A percentile compares a stretch with the other conserved stretches of the same genome.
phyloP scores from a whole-genome alignment of 2,113 vertebrate genomes.

The Mustela lutreola region DNA sequence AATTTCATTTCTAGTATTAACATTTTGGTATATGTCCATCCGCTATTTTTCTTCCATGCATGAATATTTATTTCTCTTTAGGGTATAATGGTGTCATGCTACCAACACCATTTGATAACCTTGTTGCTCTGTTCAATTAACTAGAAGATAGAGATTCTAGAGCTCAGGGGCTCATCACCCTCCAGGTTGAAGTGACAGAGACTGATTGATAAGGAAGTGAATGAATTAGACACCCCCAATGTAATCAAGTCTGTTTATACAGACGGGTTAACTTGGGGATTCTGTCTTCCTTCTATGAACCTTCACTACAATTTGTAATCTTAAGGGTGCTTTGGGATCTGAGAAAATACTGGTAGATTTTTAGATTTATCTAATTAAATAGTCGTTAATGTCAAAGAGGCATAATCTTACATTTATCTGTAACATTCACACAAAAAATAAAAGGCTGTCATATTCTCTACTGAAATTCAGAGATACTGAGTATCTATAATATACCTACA shows the following conservation, averaged over 20 bases:
- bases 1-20: slow-evolving; percentile 35
- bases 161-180: slow-evolving; percentile 16
- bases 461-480: slow-evolving; percentile 34
- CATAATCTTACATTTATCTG: slow-evolving; percentile 6
- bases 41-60: neutral
- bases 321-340: slow-evolving; percentile 60
- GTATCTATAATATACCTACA: slow-evolving; percentile 4
- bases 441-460: neutral
- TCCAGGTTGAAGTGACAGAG: slow-evolving; percentile 62
- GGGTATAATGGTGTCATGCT: neutral
- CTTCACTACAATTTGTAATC: slow-evolving; percentile 57
- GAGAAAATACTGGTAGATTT: slow-evolving; percentile 34
- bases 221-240: slow-evolving; percentile 48
- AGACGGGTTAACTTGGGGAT: slow-evolving; percentile 47
- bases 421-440: neutral
- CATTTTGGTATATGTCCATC: neutral
- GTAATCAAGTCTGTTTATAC: slow-evolving; percentile 35
- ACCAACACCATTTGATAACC: slow-evolving; percentile 1
- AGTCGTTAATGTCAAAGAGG: slow-evolving; percentile 48
- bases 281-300: slow-evolving; percentile 42
- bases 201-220: slow-evolving; percentile 7
- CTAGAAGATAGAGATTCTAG: slow-evolving; percentile 39
- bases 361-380: slow-evolving; percentile 55
- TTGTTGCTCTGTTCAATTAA: slow-evolving; percentile 57
- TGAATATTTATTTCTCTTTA: slow-evolving; percentile 27